These are phyloP conservation scores for Myzus persicae DNA, from an alignment of 1,140 invertebrate species.

Conservation along the genomic window DNA sequence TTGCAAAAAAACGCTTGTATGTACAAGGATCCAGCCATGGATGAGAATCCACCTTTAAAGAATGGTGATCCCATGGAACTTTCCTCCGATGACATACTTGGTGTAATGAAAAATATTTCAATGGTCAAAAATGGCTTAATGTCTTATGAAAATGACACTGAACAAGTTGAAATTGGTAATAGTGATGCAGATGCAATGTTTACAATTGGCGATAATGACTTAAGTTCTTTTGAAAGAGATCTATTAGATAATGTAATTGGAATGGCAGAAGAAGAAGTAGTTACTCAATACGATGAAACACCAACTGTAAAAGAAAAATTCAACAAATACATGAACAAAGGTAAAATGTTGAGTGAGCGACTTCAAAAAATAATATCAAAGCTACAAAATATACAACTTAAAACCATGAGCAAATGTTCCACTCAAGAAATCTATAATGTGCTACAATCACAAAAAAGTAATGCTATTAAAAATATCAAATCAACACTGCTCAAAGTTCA, in stretches of 20 bases:
- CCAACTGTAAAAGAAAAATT: constrained; percentile 53
- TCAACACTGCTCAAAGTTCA: constrained; percentile 53
- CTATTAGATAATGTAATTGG: constrained; percentile 53
- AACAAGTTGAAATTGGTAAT: constrained; percentile 53
- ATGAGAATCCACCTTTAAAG: constrained; percentile 49
- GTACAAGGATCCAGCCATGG: constrained; percentile 45
- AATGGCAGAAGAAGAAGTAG: constrained; percentile 57
- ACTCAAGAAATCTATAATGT: constrained; percentile 58
- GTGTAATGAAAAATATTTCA: constrained; percentile 53
- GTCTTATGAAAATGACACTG: constrained; percentile 51
- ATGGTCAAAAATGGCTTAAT: constrained; percentile 51
- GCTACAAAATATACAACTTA: constrained; percentile 50
- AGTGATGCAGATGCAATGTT: constrained; percentile 48
- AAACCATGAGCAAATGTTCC: constrained; percentile 54
- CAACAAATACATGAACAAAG: constrained; percentile 35
- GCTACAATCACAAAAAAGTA: constrained; percentile 54
- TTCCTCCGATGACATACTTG: constrained; percentile 42
- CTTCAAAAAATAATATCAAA: constrained; percentile 52
- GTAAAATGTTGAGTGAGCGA: constrained; percentile 43
- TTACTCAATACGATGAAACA: constrained; percentile 56
- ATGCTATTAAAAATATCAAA: constrained; percentile 56
- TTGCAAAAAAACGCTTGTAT: constrained; percentile 37
- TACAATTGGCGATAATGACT: constrained; percentile 50
- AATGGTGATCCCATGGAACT: constrained; percentile 51
- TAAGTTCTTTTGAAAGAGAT: constrained; percentile 56